A percentile compares a stretch with the other conserved stretches of the same genome.
Evolutionary conservation across 2,797 vertebrate species (phyloP).

Genomic region (Enteromius afrohamiltoni): DNA sequence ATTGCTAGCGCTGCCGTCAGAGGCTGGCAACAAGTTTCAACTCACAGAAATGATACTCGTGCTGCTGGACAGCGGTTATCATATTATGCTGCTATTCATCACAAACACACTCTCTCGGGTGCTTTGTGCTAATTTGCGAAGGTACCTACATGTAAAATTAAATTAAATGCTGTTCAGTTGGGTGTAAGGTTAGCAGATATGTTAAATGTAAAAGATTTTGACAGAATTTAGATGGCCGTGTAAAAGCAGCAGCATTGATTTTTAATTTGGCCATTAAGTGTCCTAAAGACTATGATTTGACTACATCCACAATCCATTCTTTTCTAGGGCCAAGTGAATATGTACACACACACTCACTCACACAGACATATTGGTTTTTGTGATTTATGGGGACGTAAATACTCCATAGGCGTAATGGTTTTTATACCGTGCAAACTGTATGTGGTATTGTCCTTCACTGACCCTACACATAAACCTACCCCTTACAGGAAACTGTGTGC

Average conservation of each 20-base stretch:
- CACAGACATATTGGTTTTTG: too few relatives aligned
- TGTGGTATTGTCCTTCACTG: too few relatives aligned
- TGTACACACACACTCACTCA: background rate
- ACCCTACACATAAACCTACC: too few relatives aligned
- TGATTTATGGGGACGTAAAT: too few relatives aligned
- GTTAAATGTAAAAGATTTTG: background rate
- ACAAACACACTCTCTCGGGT: background rate
- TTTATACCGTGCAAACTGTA: too few relatives aligned
- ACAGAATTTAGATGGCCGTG: too few relatives aligned
- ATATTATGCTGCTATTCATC: background rate
- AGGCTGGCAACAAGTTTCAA: background rate
- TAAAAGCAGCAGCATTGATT: background rate
- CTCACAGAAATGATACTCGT: background rate
- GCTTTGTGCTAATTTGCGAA: background rate
- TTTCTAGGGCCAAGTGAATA: background rate
- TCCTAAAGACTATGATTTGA: background rate
- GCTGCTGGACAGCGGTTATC: background rate
- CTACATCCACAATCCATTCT: background rate
- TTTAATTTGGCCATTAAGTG: background rate
- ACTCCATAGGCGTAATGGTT: too few relatives aligned
- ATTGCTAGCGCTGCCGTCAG: background rate
- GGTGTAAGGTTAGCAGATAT: background rate
- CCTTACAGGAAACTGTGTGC: too few relatives aligned
- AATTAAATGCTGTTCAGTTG: background rate
- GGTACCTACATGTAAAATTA: background rate